Conservation (phyloP, 1,140 invertebrate genomes). For the Sesamia nonagrioides region DNA sequence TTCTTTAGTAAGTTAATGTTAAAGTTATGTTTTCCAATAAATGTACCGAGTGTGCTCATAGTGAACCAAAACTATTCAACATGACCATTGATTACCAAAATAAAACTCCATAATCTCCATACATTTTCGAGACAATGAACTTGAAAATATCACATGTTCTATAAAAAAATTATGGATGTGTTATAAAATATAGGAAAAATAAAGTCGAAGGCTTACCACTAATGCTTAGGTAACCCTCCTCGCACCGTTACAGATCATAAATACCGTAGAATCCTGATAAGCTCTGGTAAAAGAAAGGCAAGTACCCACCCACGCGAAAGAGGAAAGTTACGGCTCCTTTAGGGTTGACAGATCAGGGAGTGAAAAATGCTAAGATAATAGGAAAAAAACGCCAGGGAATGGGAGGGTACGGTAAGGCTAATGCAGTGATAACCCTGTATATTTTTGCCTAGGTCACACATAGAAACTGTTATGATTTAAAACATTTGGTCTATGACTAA, state of each 20-base stretch:
- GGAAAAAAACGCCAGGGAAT: constrained; percentile 14
- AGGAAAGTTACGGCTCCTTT: constrained; percentile 53
- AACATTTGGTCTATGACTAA: no score
- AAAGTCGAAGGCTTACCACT: constrained; percentile 69
- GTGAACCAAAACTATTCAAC: constrained; percentile 13
- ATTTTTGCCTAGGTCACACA: not conserved
- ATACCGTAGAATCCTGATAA: constrained; percentile 73
- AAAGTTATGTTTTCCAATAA: no score
- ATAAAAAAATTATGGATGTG: constrained; percentile 55
- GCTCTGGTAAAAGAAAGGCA: constrained; percentile 67
- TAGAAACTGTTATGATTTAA: no score
- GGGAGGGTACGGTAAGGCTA: no score
- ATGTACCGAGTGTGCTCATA: no score
- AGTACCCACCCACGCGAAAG: constrained; percentile 55
- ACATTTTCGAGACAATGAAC: constrained; percentile 37
- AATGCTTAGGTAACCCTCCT: constrained; percentile 65
- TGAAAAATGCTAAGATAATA: constrained; percentile 39
- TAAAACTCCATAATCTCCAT: constrained; percentile 27
- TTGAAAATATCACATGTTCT: constrained; percentile 27
- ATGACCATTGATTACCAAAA: constrained; percentile 20
- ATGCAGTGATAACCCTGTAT: not conserved
- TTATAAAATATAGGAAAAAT: constrained; percentile 63
- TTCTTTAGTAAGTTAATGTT: no score
- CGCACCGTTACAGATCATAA: constrained; percentile 69
- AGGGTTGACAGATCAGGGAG: constrained; percentile 40